phyloP scores from a whole-genome alignment of 2,888 invertebrate species.

The Steinernema scapterisci region DNA sequence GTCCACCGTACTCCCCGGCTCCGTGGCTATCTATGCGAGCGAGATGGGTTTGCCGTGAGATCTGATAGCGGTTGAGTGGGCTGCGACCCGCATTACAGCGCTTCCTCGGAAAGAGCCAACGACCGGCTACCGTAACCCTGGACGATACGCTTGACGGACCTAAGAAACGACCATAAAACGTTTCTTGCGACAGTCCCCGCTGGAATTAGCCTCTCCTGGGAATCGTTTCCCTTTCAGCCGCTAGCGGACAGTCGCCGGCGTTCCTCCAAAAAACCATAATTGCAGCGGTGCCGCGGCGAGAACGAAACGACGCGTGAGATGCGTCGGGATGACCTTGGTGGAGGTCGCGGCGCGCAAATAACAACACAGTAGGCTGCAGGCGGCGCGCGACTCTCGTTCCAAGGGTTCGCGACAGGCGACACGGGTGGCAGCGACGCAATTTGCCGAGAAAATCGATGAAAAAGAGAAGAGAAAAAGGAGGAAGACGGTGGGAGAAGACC shows the following conservation, averaged over 20 bases:
- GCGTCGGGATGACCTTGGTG: conserved; percentile 27
- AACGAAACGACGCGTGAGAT: conserved; percentile 29
- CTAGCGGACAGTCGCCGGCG: conserved; percentile 31
- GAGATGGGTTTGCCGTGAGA: background rate
- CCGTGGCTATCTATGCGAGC: background rate
- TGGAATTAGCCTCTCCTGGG: conserved; percentile 1
- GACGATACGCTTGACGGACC: background rate
- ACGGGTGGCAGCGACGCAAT: conserved; percentile 29
- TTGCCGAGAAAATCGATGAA: conserved; percentile 33
- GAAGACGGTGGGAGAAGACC: background rate
- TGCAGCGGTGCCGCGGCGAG: background rate
- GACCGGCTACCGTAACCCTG: conserved; percentile 10
- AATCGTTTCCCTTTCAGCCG: background rate
- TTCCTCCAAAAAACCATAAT: conserved; percentile 23
- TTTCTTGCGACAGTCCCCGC: conserved; percentile 1
- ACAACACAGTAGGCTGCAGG: conserved; percentile 26
- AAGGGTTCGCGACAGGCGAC: conserved; percentile 26
- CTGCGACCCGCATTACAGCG: conserved; percentile 13
- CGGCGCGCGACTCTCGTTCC: conserved; percentile 1
- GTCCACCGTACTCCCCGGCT: background rate
- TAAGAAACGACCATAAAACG: background rate
- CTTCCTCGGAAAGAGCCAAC: background rate
- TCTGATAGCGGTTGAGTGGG: conserved; percentile 26
- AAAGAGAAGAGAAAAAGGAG: background rate
- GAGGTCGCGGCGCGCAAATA: conserved; percentile 7